Evolutionary conservation across 1,140 invertebrate genomes (phyloP).

Genomic region (Brachystomella parvula): DNA sequence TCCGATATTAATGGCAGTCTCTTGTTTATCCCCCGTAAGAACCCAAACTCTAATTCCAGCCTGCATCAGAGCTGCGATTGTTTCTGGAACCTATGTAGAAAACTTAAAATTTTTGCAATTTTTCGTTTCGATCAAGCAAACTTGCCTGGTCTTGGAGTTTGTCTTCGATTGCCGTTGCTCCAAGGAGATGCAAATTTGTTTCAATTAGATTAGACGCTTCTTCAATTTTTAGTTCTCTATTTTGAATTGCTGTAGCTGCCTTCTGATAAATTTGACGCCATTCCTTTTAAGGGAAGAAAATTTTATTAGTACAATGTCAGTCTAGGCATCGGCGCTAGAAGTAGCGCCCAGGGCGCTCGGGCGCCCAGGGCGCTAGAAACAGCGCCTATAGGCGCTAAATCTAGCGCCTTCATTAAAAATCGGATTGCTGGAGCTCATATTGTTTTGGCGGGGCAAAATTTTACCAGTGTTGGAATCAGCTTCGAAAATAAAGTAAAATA

Average conservation of each 20-base stretch:
- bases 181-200: constrained; percentile 70
- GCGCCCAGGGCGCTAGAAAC: no score
- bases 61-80: constrained; percentile 76
- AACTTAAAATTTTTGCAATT: no score
- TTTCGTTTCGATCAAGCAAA: neutral
- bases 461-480: no score
- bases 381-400: no score
- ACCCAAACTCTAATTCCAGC: constrained; percentile 96
- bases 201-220: constrained; percentile 79
- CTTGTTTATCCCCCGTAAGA: constrained; percentile 96
- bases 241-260: constrained; percentile 61
- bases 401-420: no score
- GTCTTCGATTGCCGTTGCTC: constrained; percentile 94
- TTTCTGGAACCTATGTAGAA: constrained; percentile 85
- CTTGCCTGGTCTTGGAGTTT: constrained; percentile 72
- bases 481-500: no score
- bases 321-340: no score
- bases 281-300: constrained; percentile 41
- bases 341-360: no score
- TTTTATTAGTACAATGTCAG: neutral
- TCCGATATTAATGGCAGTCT: constrained; percentile 98
- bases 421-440: no score
- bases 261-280: constrained; percentile 75
- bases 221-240: constrained; percentile 70
- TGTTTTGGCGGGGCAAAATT: no score